phyloP scores from a whole-genome alignment of 1,140 invertebrate species.

The Oncopodura yosiiana region DNA sequence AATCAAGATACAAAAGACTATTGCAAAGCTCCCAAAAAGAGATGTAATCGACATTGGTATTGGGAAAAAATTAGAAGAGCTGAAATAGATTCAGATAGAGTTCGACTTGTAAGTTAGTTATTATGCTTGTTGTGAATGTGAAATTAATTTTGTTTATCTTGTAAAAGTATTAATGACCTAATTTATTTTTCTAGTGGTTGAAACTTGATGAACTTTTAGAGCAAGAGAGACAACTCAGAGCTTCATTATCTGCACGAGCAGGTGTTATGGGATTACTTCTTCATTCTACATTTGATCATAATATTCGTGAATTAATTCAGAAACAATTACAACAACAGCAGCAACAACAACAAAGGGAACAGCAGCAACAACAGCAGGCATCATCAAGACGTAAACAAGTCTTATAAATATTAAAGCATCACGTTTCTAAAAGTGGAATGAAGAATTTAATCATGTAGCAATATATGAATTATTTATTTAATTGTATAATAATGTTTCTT shows the following conservation, averaged over 20 bases:
- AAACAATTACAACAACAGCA: too few relatives aligned
- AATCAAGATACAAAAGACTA: slow-evolving; percentile 61
- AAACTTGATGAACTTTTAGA: slow-evolving; percentile 92
- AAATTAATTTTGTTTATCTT: background rate
- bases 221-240: slow-evolving; percentile 78
- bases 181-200: slow-evolving; percentile 59
- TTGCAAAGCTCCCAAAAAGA: slow-evolving; percentile 79
- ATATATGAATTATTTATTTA: too few relatives aligned
- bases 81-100: slow-evolving; percentile 61
- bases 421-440: too few relatives aligned
- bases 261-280: slow-evolving; percentile 85
- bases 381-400: too few relatives aligned
- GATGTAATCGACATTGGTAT: slow-evolving; percentile 80
- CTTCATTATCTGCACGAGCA: slow-evolving; percentile 74
- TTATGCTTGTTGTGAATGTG: background rate
- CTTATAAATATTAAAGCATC: too few relatives aligned
- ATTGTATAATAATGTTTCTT: too few relatives aligned
- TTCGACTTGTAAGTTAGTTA: slow-evolving; percentile 47
- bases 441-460: too few relatives aligned
- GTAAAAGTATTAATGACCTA: slow-evolving; percentile 2
- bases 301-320: slow-evolving; percentile 57
- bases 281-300: slow-evolving; percentile 89
- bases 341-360: too few relatives aligned
- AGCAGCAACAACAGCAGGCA: too few relatives aligned
- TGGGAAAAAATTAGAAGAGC: slow-evolving; percentile 92